Percentiles rank a stretch among this genome's conserved stretches.
These are phyloP conservation scores for Congeria kusceri DNA, from an alignment of 2,888 invertebrate species.

Conservation along the genomic window DNA sequence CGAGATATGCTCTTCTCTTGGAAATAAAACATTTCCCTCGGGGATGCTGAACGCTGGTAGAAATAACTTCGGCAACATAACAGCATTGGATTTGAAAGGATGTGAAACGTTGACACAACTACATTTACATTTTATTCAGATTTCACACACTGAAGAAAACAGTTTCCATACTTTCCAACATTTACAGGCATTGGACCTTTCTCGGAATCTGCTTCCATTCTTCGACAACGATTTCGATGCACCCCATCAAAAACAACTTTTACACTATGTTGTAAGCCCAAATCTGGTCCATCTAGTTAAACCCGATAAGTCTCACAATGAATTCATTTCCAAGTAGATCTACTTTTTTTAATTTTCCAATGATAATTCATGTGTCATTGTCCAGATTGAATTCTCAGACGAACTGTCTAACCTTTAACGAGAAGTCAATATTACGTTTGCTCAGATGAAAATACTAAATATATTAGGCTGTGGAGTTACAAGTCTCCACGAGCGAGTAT, in stretches of 20 bases:
- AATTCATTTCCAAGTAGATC: slow-evolving; percentile 6
- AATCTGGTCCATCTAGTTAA: background rate
- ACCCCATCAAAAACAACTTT: background rate
- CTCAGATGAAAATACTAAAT: slow-evolving; percentile 5
- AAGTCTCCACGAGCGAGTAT: slow-evolving; percentile 9
- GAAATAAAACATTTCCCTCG: background rate
- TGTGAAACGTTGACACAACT: background rate
- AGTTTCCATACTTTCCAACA: background rate
- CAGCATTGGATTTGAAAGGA: background rate
- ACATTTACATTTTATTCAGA: background rate
- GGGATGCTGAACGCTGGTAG: background rate
- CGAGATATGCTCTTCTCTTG: background rate
- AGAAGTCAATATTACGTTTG: slow-evolving; percentile 15
- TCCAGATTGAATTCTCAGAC: slow-evolving; percentile 4
- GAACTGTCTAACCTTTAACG: slow-evolving; percentile 1
- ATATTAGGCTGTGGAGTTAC: slow-evolving; percentile 3
- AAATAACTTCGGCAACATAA: background rate
- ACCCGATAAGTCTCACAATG: background rate
- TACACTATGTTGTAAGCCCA: background rate
- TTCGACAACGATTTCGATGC: background rate
- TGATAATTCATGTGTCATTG: background rate
- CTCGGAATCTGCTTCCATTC: background rate
- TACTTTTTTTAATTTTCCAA: background rate
- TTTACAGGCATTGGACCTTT: background rate
- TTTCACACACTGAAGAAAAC: background rate